A percentile compares a stretch with the other conserved stretches of the same genome.
Conservation (phyloP, 1,140 invertebrate species). For the Myzus persicae region DNA sequence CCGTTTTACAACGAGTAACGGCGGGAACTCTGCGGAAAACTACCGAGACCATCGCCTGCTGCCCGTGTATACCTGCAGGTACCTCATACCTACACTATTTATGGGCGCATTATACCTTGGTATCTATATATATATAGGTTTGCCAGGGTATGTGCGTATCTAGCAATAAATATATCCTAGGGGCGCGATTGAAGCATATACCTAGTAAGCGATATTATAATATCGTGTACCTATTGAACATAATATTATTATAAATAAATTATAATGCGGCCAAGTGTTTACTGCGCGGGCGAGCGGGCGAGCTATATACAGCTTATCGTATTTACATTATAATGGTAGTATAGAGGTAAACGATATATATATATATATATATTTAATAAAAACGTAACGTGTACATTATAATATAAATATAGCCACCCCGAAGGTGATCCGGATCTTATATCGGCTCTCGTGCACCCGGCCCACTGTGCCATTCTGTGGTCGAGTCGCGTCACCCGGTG, state of each 20-base stretch:
- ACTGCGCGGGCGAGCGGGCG: neutral
- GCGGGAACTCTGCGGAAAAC: neutral
- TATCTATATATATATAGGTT: too few relatives aligned
- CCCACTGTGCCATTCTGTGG: neutral
- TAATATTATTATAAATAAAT: neutral
- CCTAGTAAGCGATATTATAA: neutral
- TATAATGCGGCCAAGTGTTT: neutral
- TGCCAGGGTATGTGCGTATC: too few relatives aligned
- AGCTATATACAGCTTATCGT: neutral
- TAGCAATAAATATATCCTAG: too few relatives aligned
- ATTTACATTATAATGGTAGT: neutral
- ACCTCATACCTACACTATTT: too few relatives aligned
- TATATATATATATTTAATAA: neutral
- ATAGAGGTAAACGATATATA: too few relatives aligned
- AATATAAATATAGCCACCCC: neutral
- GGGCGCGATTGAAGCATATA: neutral
- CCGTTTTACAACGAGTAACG: neutral
- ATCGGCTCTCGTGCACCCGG: neutral
- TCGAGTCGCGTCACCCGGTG: neutral
- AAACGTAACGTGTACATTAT: neutral
- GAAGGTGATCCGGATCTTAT: slow-evolving; percentile 2
- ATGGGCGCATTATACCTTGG: too few relatives aligned
- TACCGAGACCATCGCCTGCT: too few relatives aligned
- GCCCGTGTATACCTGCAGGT: too few relatives aligned
- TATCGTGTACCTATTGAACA: neutral